Evolutionary conservation across 2,888 invertebrate genomes (phyloP).

Genomic region (Zhuqinia jingwanae): DNA sequence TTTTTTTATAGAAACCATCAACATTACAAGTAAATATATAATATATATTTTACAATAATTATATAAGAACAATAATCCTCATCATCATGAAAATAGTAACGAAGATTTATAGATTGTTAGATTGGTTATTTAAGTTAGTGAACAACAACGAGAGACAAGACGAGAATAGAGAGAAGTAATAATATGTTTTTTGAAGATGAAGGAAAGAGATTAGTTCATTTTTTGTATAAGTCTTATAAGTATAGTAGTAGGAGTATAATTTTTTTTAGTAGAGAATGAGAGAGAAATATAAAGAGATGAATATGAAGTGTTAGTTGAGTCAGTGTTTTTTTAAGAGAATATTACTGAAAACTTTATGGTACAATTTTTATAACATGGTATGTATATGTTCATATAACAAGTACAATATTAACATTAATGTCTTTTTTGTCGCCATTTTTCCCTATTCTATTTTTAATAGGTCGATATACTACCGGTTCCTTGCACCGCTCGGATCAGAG

Average conservation of each 20-base stretch:
- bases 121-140: background rate
- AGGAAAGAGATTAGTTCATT: slow-evolving; percentile 3
- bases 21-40: too few relatives aligned
- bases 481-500: slow-evolving; percentile 62
- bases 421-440: slow-evolving; percentile 71
- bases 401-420: slow-evolving; percentile 71
- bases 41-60: too few relatives aligned
- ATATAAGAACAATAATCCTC: too few relatives aligned
- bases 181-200: background rate
- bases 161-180: background rate
- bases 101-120: background rate
- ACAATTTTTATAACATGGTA: slow-evolving; percentile 1
- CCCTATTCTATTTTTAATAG: slow-evolving; percentile 68
- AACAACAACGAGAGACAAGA: background rate
- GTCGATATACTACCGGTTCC: slow-evolving; percentile 72
- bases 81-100: background rate
- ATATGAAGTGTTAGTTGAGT: slow-evolving; percentile 62
- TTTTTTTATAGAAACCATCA: too few relatives aligned
- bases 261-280: background rate
- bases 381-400: slow-evolving; percentile 51
- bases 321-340: slow-evolving; percentile 16
- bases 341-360: background rate
- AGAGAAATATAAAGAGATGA: background rate
- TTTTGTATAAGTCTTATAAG: background rate
- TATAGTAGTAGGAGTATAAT: background rate